Evolutionary conservation across 2,797 vertebrate genomes (phyloP).

Genomic region (Alectoris magna): DNA sequence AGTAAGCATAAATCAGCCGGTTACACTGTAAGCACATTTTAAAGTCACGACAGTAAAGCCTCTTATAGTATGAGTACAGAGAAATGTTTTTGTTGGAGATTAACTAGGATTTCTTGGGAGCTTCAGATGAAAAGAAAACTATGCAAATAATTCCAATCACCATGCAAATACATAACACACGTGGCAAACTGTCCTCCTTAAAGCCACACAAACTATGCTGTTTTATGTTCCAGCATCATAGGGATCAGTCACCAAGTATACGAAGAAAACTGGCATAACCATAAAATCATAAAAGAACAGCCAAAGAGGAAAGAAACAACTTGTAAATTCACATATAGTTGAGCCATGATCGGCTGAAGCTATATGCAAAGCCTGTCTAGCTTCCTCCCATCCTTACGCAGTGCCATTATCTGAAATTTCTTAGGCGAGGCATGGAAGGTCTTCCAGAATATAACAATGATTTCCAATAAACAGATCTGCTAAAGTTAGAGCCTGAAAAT

Average conservation of each 20-base stretch:
- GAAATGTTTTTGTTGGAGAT: background rate
- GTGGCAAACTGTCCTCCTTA: background rate
- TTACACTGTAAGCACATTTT: background rate
- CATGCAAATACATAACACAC: background rate
- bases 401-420: background rate
- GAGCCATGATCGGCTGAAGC: accelerated
- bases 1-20: background rate
- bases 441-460: background rate
- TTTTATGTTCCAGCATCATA: background rate
- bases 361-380: background rate
- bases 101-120: background rate
- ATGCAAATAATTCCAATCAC: background rate
- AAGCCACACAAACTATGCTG: background rate
- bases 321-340: background rate
- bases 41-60: background rate
- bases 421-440: background rate
- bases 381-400: background rate
- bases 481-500: background rate
- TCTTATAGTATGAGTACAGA: background rate
- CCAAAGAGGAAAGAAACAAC: background rate
- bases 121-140: background rate
- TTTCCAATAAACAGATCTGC: background rate
- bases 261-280: background rate
- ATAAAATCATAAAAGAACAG: background rate
- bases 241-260: background rate